Evolutionary conservation across 2,888 invertebrate genomes (phyloP).

Genomic region (Priocnemis perturbator): DNA sequence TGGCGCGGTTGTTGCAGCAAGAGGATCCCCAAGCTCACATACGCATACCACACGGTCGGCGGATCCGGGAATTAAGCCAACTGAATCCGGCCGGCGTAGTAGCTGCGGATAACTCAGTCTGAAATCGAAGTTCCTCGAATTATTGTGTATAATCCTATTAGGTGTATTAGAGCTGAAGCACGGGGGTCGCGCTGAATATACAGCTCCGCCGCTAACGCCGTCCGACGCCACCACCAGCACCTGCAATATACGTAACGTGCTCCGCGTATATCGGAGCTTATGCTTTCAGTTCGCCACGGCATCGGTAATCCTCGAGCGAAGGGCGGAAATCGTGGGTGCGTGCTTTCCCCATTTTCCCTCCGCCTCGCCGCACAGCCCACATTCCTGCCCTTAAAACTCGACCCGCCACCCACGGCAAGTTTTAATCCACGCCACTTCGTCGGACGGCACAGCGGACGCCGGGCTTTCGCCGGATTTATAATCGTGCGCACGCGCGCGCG

Average conservation of each 20-base stretch:
- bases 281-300: conserved; percentile 20
- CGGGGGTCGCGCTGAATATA: conserved; percentile 9
- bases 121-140: conserved; percentile 48
- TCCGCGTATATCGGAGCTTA: conserved; percentile 20
- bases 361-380: no score
- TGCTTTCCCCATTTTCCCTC: no score
- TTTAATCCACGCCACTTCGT: no score
- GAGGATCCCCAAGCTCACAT: no score
- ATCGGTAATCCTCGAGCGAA: not conserved
- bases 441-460: no score
- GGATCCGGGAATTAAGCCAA: conserved; percentile 43
- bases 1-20: no score
- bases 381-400: no score
- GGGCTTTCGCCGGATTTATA: no score
- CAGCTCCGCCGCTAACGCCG: not conserved
- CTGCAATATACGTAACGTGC: not conserved
- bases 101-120: conserved; percentile 46
- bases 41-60: not conserved
- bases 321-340: not conserved
- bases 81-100: conserved; percentile 40
- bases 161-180: conserved; percentile 28
- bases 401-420: no score
- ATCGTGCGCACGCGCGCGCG: no score
- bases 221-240: not conserved
- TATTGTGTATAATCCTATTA: conserved; percentile 51